Percentiles rank a stretch among this genome's conserved stretches.
Evolutionary conservation across 1,140 invertebrate species (phyloP).

Genomic region (Cydia strobilella): DNA sequence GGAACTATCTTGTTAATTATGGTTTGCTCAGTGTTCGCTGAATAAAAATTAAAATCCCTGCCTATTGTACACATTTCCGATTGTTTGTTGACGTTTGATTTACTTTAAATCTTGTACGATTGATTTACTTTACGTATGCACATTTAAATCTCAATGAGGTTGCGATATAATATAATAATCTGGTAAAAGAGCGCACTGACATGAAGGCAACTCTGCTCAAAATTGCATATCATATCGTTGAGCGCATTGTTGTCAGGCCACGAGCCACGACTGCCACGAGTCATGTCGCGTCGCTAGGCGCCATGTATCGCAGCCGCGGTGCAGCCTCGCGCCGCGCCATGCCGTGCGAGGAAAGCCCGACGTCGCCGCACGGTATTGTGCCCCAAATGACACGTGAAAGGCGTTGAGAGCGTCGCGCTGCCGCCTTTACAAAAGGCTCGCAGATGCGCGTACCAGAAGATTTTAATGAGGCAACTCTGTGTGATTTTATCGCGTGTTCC

Average conservation of each 20-base stretch:
- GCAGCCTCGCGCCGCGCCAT: constrained; percentile 36
- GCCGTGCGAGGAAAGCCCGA: neutral
- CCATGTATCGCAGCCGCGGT: constrained; percentile 36
- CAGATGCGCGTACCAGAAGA: constrained; percentile 78
- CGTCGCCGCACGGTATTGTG: constrained; percentile 66
- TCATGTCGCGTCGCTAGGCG: neutral
- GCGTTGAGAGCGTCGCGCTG: constrained; percentile 69
- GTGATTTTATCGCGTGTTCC: constrained; percentile 76
- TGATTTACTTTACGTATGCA: neutral
- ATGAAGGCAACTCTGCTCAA: neutral
- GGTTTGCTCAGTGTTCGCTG: constrained; percentile 4
- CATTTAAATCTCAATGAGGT: neutral
- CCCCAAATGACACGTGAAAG: constrained; percentile 78
- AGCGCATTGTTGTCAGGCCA: neutral
- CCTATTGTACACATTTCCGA: neutral
- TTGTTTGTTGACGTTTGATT: neutral
- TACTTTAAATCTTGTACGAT: neutral
- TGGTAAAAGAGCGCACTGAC: neutral
- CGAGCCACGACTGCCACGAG: neutral
- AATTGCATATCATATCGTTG: constrained; percentile 11
- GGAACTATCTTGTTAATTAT: constrained; percentile 26
- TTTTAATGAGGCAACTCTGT: constrained; percentile 79
- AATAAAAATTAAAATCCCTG: neutral
- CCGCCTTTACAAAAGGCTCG: constrained; percentile 77
- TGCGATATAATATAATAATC: neutral